Evolutionary conservation across 2,888 invertebrate genomes (phyloP).

Genomic region (Drosophila mimetica): DNA sequence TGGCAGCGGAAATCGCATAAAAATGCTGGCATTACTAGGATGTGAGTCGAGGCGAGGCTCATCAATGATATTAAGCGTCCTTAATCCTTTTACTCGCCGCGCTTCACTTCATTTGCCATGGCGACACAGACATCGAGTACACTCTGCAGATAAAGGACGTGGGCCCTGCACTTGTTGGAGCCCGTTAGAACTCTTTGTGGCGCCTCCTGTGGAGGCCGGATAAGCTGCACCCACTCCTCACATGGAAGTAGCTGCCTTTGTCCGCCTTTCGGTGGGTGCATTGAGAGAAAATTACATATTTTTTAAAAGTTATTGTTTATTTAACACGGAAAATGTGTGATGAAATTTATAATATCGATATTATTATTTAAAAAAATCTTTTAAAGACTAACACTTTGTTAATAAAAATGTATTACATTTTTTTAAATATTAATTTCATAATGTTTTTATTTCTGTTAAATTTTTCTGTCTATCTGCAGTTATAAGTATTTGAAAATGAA

Average conservation of each 20-base stretch:
- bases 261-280: background rate
- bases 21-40: constrained; percentile 34
- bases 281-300: background rate
- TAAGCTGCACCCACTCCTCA: constrained; percentile 29
- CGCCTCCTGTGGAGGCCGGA: constrained; percentile 17
- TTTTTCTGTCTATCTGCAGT: too few species aligned
- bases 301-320: too few species aligned
- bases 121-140: constrained; percentile 30
- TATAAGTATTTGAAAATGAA: too few species aligned
- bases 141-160: constrained; percentile 13
- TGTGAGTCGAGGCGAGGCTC: constrained; percentile 48
- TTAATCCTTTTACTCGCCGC: constrained; percentile 75
- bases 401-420: too few species aligned
- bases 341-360: too few species aligned
- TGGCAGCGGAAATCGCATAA: constrained; percentile 48
- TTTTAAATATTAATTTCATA: too few species aligned
- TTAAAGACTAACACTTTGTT: too few species aligned
- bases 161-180: constrained; percentile 39
- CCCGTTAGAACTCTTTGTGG: constrained; percentile 28
- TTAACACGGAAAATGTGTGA: too few species aligned
- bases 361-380: too few species aligned
- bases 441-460: too few species aligned
- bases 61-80: constrained; percentile 79
- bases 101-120: constrained; percentile 58
- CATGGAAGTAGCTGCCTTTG: constrained; percentile 12